Evolutionary conservation across 2,113 vertebrate genomes (phyloP).

Genomic region (Nothobranchius kuhntae): DNA sequence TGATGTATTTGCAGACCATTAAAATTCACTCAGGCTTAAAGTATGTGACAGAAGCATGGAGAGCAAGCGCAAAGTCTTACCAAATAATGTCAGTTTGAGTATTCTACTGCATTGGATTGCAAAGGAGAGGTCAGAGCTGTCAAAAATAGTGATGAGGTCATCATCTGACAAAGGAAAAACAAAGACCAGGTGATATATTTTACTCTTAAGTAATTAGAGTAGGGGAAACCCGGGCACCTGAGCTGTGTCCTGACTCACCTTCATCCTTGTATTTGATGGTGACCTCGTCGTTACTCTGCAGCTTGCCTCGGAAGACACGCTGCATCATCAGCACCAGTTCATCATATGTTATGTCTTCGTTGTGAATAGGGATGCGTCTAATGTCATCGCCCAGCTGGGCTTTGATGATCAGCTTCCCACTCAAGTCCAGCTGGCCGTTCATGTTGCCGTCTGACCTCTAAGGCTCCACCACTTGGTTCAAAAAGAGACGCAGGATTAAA

Average conservation of each 20-base stretch:
- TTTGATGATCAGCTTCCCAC: constrained; percentile 99
- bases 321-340: constrained; percentile 99
- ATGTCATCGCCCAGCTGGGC: constrained; percentile 98
- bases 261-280: constrained; percentile 99
- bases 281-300: constrained; percentile 96
- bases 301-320: constrained; percentile 96
- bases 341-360: constrained; percentile 99
- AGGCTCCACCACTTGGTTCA: constrained; percentile 62
- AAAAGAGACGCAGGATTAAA: constrained; percentile 1
- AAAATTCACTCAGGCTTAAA: neutral
- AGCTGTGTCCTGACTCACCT: constrained; percentile 76
- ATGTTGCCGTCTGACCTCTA: constrained; percentile 83
- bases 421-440: constrained; percentile 98
- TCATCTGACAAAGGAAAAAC: constrained; percentile 84
- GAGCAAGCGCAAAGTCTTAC: constrained; percentile 78
- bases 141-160: constrained; percentile 98
- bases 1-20: constrained; percentile 19
- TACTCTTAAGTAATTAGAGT: neutral
- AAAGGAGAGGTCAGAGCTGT: constrained; percentile 98
- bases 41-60: neutral
- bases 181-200: neutral
- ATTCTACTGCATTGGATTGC: constrained; percentile 99
- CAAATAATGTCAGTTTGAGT: constrained; percentile 96
- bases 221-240: neutral
- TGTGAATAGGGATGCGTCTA: constrained; percentile 97